Evolutionary conservation across 2,113 vertebrate genomes (phyloP).

Genomic region (Mustela nigripes): DNA sequence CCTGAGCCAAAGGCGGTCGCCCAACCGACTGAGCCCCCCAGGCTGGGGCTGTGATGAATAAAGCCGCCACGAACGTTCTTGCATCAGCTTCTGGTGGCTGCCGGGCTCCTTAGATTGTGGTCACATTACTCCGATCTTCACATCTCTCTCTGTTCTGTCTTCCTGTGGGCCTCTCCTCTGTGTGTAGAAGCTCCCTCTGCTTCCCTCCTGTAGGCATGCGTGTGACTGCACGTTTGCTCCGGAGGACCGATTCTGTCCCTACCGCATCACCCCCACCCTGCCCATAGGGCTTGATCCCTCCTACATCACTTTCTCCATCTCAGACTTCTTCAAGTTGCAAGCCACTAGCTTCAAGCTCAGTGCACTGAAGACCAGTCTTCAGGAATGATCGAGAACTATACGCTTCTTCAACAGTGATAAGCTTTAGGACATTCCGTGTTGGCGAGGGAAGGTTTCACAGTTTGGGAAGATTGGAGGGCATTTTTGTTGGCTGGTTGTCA

Average conservation of each 20-base stretch:
- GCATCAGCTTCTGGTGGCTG: not conserved
- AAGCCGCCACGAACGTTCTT: not conserved
- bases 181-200: not conserved
- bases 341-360: not conserved
- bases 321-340: not conserved
- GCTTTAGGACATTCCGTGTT: not conserved
- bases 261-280: not conserved
- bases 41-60: not conserved
- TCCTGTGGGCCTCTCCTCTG: not conserved
- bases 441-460: not conserved
- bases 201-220: not conserved
- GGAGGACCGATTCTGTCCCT: no score
- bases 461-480: not conserved
- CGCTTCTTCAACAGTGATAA: not conserved
- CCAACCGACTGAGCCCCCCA: no score
- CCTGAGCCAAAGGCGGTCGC: no score
- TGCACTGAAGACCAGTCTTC: slow-evolving; percentile 3
- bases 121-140: not conserved
- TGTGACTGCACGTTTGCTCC: not conserved
- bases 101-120: not conserved
- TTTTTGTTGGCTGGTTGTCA: not conserved
- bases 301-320: not conserved
- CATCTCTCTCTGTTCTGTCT: not conserved
- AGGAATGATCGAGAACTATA: not conserved
- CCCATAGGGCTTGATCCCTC: no score